Evolutionary conservation across 1,140 invertebrate species (phyloP), one percentile per base, ranked within the genome.

Genomic region (Trachelipus rathkii): DNA sequence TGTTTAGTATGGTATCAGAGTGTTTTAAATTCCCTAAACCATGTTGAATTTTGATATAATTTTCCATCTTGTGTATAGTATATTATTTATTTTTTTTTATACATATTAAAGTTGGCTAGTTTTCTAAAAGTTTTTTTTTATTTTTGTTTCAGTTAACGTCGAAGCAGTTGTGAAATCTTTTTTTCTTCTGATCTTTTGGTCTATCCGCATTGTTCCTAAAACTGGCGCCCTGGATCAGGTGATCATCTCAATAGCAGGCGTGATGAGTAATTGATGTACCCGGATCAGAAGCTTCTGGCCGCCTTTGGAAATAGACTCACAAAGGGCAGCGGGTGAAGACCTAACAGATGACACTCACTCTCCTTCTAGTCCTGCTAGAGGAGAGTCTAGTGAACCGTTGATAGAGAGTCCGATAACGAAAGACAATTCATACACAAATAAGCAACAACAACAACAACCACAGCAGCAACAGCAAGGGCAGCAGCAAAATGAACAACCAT

Each of bases 211-310:
- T n/a, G n/a, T n/a, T n/a, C n/a, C n/a, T n/a, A n/a, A 33, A 33
- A 6, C n/a, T n/a, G n/a, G n/a, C 90, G 95, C 85, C 95, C 95
- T 7, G 95, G n/a, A 96, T 82, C n/a, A n/a, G 95, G 95, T 70
- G 94, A 97, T n/a, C 86, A 86, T 98, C 79, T 95, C 93, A 81
- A 89, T 93, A 83, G 96, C n/a, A 98, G 86, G 95, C 95, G n/a
- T 19, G 95, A 98, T 84, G 93, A 96, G 86, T n/a, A n/a, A 96
- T 98, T 81, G 94, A n/a, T 98, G 44, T n/a, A n/a, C n/a, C n/a
- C n/a, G n/a, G n/a, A n/a, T n/a, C 93, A 95, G 83, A 88, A 95
- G 85, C 96, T 96, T 93, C 92, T 77, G 92, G 92, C 66, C 93
- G 83, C 92, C 92, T 70, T 93, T 93, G 77, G 84, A 84, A 43